Evolutionary conservation across 2,797 vertebrate species (phyloP).

Genomic region (Hoplostethus mediterraneus): DNA sequence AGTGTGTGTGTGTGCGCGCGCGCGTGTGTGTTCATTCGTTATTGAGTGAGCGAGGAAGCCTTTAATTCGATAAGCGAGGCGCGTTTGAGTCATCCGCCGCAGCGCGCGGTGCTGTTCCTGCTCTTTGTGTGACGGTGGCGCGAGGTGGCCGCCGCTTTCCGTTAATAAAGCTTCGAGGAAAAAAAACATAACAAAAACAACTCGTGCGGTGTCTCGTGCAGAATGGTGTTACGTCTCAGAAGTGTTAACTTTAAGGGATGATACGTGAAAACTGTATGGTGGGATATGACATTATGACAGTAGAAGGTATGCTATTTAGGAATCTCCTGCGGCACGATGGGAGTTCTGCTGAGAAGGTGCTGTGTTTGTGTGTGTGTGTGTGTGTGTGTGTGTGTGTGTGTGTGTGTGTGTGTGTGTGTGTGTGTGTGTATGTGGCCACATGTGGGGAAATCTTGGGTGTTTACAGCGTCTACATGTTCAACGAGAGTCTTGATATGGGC

Average conservation of each 20-base stretch:
- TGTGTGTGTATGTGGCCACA: constrained; percentile 20
- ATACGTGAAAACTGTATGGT: neutral
- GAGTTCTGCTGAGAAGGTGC: constrained; percentile 50
- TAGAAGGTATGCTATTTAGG: constrained; percentile 53
- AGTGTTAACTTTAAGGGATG: neutral
- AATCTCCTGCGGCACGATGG: constrained; percentile 75
- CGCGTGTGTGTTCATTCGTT: constrained; percentile 22
- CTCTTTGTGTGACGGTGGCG: constrained; percentile 67
- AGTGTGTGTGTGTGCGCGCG: neutral
- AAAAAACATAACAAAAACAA: neutral
- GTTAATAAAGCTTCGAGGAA: neutral
- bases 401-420: constrained; percentile 22
- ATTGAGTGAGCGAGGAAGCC: constrained; percentile 30
- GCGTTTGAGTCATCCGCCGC: constrained; percentile 80
- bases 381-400: constrained; percentile 15
- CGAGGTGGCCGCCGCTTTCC: constrained; percentile 12
- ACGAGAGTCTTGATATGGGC: constrained; percentile 19
- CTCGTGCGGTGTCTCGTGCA: neutral
- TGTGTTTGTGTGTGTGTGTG: constrained; percentile 39
- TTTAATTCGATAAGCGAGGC: constrained; percentile 73
- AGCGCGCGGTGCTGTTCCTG: constrained; percentile 66
- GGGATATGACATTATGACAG: constrained; percentile 14
- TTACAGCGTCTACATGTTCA: constrained; percentile 13
- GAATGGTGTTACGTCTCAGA: neutral
- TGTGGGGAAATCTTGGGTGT: constrained; percentile 7